Evolutionary conservation across 2,888 invertebrate species (phyloP), one percentile per base, ranked within the genome.

Genomic region (Scaptomyza reducta): DNA sequence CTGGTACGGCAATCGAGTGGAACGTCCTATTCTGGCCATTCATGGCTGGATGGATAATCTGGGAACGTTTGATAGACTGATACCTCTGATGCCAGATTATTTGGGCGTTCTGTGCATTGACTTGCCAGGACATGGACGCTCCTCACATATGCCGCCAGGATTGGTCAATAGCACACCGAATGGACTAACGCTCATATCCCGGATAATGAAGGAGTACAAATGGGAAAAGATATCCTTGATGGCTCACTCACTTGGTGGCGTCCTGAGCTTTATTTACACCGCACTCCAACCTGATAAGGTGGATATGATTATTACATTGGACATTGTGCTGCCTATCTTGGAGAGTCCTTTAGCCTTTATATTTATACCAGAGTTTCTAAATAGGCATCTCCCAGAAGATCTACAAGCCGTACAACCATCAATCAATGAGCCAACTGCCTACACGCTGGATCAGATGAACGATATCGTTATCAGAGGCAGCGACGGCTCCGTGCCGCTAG

Each of bases 11-110:
- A 92, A 92, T 31, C 92, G 92, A 61, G 91, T 93, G 59, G 92
- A 93, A 33, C 92, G 94, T 54, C 95, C 95, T 1, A 93, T 96
- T 35, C 86, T 96, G 45, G 94, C 94, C 0, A 78, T 96, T 0
- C 96, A 96, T 86, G 96, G 96, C 0, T 95, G 95, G 95, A 94
- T 94, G 90, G 96, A 96, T 90, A 96, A 96, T 87, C 94, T 95
- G 25, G 95, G 94, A 25, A 93, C 94, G 0, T 96, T 95, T 92
- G 95, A 96, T 86, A 93, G 93, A 0, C 87, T 96, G 44, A 93
- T 94, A 25, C 95, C 95, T 0, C 88, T 94, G 57, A 88, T 96
- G 45, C 91, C 92, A 14, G 83, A 91, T 33, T 88, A 92, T 40
- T 72, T 92, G 1, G 91, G 93, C 6, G 91, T 93, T 40, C 88